Evolutionary conservation across 2,113 vertebrate species (phyloP), one percentile per base, ranked within the genome.

Genomic region (Hipposideros armiger): DNA sequence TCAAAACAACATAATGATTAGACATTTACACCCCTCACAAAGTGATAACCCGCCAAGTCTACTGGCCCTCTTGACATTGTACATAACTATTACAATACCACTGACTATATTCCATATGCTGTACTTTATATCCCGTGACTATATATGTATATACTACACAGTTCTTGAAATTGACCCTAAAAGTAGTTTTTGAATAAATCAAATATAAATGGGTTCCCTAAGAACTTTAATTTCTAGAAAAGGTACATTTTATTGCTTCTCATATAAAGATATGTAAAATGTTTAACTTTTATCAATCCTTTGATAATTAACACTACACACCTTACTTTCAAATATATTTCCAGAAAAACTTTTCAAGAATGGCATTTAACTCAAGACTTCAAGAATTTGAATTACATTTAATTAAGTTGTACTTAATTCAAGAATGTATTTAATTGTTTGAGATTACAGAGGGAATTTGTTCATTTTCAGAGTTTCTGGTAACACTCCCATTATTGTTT

Each of bases 301-400:
- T 50, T 82, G 58, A 78, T 90, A 88, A 73, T 50, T 81, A 90
- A 45, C 5, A 60, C 42, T 64, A 24, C 10, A 4, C 0, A 14
- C 22, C 78, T 92, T 24, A 50, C 73, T 94, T 81, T 70, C 56
- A 90, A 93, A 66, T 45, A 83, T 40, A 76, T 40, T 86, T 74
- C 95, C 19, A 93, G 95, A 91, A 91, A 96, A 74, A 0, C 14
- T 76, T 96, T 92, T 80, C 9, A 67, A 62, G 30, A 70, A 74
- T 87, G 90, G 16, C 8, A 56, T 64, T 92, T 81, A 84, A 74
- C 64, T 77, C 28, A 78, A 84, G 64, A 83, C 24, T 83, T 94
- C 9, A 88, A 85, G 11, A 85, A 54, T 85, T 76, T 90, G n/a
- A 90, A 83, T 89, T 87, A 24, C 42, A 56, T 30, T 91, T 85